Conservation (phyloP, 2,888 invertebrate genomes). For the Ommatoiulus sabulosus region DNA sequence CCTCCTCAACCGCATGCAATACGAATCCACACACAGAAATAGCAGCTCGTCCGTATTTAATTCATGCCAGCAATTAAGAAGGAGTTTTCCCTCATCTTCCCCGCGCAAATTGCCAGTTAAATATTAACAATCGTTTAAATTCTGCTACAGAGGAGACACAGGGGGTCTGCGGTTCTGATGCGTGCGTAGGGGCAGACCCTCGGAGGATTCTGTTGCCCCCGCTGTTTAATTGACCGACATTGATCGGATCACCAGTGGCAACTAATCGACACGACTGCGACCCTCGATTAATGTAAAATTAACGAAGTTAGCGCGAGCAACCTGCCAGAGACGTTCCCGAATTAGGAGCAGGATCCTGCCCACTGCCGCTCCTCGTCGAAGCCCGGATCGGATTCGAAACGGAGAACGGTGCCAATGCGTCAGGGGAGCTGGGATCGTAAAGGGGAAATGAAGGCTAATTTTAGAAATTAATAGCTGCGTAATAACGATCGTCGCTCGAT, state of each 20-base stretch:
- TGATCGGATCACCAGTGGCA: conserved; percentile 3
- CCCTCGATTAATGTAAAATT: background rate
- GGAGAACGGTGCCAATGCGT: background rate
- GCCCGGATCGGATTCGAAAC: background rate
- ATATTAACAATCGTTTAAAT: background rate
- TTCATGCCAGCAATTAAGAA: background rate
- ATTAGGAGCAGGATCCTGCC: background rate
- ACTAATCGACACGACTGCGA: background rate
- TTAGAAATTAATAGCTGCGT: conserved; percentile 27
- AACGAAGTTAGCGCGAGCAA: background rate
- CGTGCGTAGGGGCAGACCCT: no score
- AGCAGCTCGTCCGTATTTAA: background rate
- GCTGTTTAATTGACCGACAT: background rate
- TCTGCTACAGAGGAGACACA: background rate
- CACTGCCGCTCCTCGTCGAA: background rate
- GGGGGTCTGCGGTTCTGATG: no score
- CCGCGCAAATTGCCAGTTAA: background rate
- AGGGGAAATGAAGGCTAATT: background rate
- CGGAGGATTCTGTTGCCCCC: background rate
- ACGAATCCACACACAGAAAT: no score
- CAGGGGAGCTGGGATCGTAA: background rate
- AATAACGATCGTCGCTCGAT: conserved; percentile 8
- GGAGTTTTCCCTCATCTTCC: background rate
- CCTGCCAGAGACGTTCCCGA: background rate
- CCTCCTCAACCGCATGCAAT: no score